Conservation (phyloP, 1,140 invertebrate genomes). For the Trachelipus rathkii region DNA sequence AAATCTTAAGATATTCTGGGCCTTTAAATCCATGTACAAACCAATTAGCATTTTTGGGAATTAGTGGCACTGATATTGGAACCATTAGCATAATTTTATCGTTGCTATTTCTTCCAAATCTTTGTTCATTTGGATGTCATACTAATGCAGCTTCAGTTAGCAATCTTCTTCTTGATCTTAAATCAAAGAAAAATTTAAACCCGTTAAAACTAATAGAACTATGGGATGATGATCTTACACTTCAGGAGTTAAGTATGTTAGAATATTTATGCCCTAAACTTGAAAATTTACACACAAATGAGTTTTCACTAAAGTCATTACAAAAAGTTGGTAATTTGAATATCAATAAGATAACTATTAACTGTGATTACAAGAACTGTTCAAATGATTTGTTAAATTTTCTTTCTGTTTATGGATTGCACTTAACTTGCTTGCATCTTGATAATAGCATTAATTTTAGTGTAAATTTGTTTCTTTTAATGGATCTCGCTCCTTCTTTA, state of each 20-base stretch:
- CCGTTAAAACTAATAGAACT: neutral
- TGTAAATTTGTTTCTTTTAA: neutral
- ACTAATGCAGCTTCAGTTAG: neutral
- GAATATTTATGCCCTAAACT: neutral
- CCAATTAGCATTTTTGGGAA: neutral
- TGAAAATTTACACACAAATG: neutral
- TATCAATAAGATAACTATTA: neutral
- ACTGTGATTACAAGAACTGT: constrained; percentile 2
- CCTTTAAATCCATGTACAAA: neutral
- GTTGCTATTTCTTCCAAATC: neutral
- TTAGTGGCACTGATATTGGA: neutral
- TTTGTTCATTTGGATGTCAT: neutral
- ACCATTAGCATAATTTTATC: neutral
- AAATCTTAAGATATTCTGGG: neutral
- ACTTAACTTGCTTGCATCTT: neutral
- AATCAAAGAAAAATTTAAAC: neutral
- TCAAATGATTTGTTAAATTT: neutral
- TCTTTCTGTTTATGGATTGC: neutral
- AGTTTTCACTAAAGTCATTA: neutral
- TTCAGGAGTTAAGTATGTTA: neutral
- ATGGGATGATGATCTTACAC: neutral
- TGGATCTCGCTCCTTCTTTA: neutral
- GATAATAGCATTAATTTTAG: neutral
- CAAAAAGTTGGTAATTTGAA: neutral
- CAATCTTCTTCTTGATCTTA: neutral